phyloP scores from a whole-genome alignment of 2,888 invertebrate genomes.

The Caenorhabditis plicata region DNA sequence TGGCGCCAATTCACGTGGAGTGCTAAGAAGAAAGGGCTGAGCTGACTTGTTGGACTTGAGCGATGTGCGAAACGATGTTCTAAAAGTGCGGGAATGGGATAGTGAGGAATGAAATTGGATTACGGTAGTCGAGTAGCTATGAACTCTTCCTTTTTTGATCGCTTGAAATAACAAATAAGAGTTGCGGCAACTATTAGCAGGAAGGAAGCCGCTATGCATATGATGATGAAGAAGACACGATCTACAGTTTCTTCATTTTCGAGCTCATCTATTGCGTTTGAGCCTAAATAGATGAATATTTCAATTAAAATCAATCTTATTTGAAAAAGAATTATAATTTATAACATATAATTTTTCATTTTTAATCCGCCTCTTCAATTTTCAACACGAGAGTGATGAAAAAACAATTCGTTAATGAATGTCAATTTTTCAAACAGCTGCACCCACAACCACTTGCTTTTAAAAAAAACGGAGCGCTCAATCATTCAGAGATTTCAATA shows the following conservation, averaged over 20 bases:
- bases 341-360: constrained; percentile 3
- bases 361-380: not conserved
- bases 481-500: constrained; percentile 15
- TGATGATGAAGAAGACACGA: constrained; percentile 33
- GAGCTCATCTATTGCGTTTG: too few relatives aligned
- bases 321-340: constrained; percentile 5
- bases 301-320: not conserved
- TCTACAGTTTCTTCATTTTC: constrained; percentile 25
- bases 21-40: constrained; percentile 43
- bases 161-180: constrained; percentile 44
- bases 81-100: constrained; percentile 27
- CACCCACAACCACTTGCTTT: too few relatives aligned
- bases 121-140: constrained; percentile 25
- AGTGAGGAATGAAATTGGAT: not conserved
- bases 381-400: constrained; percentile 9
- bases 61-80: constrained; percentile 42
- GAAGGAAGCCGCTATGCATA: constrained; percentile 37
- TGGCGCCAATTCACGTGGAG: constrained; percentile 20
- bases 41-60: constrained; percentile 31
- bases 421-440: constrained; percentile 33
- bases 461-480: constrained; percentile 21
- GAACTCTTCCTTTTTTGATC: constrained; percentile 38
- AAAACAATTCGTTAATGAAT: too few relatives aligned
- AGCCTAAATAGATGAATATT: too few relatives aligned
- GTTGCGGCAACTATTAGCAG: constrained; percentile 36